Conservation (phyloP, 2,888 invertebrate genomes). For the Carabus problematicus region DNA sequence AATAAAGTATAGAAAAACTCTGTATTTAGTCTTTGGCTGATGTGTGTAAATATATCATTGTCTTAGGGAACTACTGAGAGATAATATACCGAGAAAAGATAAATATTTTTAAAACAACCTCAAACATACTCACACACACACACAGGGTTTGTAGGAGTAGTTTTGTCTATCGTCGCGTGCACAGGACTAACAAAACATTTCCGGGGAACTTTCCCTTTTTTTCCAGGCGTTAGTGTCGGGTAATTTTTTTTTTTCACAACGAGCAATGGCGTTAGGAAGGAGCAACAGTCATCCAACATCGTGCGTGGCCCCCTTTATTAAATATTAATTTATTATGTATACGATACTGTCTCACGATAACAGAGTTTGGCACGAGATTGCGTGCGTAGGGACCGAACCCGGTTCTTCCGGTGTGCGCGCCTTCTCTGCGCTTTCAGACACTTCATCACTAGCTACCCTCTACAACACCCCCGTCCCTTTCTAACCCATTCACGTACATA, state of each 20-base stretch:
- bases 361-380: constrained; percentile 33
- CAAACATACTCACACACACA: too few relatives aligned
- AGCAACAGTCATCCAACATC: constrained; percentile 24
- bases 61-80: too few relatives aligned
- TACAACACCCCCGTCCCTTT: background rate
- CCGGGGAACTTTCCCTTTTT: too few relatives aligned
- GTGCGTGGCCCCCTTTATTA: constrained; percentile 32
- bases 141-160: too few relatives aligned
- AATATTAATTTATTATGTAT: constrained; percentile 42
- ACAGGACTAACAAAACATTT: constrained; percentile 2
- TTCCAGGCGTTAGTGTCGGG: too few relatives aligned
- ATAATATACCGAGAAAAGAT: too few relatives aligned
- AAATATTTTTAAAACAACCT: too few relatives aligned
- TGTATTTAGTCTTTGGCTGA: too few relatives aligned
- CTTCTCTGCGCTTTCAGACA: constrained; percentile 31
- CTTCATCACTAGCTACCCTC: constrained; percentile 18
- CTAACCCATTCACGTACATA: too few relatives aligned
- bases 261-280: background rate
- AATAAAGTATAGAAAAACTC: too few relatives aligned
- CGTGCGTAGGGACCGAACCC: constrained; percentile 29
- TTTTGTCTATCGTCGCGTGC: constrained; percentile 1
- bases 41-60: too few relatives aligned
- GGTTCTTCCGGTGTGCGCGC: constrained; percentile 35
- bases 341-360: constrained; percentile 37
- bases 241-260: too few relatives aligned